Evolutionary conservation across 2,113 vertebrate species (phyloP), one percentile per base, ranked within the genome.

Genomic region (Dascyllus trimaculatus): DNA sequence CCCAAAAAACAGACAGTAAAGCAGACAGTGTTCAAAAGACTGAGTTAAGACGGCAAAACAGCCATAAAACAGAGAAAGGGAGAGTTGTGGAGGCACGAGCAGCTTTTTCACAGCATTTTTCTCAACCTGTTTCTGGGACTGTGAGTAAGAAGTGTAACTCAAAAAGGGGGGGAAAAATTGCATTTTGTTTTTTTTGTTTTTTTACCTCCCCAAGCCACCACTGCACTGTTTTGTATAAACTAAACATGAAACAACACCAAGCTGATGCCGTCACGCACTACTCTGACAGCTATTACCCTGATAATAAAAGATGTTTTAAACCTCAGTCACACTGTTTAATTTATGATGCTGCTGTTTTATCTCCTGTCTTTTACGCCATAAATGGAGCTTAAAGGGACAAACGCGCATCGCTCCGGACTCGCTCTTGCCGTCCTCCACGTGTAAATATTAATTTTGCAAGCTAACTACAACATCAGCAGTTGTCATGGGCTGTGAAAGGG

Each of bases 361-460:
- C 86, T 76, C 63, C 77, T 81, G 84, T 90, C 78, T 89, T 86
- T 61, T 59, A 68, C 43, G 66, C 82, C 85, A 82, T 75, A 79
- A 83, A 63, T 43, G 84, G 80, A 92, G 64, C 77, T 78, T 59
- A 88, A 88, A 89, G 86, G 90, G 86, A 93, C 83, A 80, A 84
- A 82, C 25, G n/a, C 73, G 77, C 71, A 75, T 67, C 80, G 4
- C 22, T 25, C 13, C 11, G 17, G 75, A 85, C 73, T 69, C 13
- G 65, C 74, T 71, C 62, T 66, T 4, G 68, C 81, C 63, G 81
- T 80, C 78, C 80, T 88, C 71, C 72, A 25, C 61, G 17, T 92
- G 86, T 89, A 91, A 88, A 91, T 92, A 93, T 90, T 78, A 87
- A 92, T 91, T 93, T 92, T 90, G 75, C 84, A 86, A 87, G 80